Conservation (phyloP, 1,140 invertebrate species). For the Papilio polytes region DNA sequence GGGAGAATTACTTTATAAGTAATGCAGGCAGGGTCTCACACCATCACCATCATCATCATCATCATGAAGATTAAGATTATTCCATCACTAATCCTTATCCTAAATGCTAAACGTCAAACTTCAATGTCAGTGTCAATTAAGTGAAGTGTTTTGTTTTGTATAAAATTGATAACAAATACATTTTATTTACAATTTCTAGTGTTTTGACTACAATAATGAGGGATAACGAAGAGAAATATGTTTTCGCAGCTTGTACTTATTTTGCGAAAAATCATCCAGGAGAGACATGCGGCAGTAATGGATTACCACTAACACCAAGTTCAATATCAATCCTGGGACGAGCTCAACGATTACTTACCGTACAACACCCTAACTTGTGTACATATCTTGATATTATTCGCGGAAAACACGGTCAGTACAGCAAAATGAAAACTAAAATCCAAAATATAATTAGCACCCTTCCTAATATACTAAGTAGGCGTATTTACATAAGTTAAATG, state of each 20-base stretch:
- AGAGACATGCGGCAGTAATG: constrained; percentile 97
- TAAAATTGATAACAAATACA: background rate
- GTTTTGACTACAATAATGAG: constrained; percentile 46
- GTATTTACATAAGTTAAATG: background rate
- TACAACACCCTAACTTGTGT: constrained; percentile 93
- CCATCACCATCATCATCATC: no score
- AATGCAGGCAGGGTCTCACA: no score
- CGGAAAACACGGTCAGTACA: constrained; percentile 94
- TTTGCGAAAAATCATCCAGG: constrained; percentile 95
- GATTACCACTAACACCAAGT: constrained; percentile 97
- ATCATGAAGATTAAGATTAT: no score
- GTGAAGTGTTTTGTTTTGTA: background rate
- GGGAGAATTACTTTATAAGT: no score
- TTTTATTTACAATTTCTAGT: background rate
- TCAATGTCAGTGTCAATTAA: background rate
- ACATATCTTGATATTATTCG: constrained; percentile 95
- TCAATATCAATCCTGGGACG: constrained; percentile 96
- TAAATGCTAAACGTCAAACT: background rate
- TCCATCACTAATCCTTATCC: no score
- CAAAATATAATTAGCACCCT: background rate
- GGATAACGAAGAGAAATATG: constrained; percentile 63
- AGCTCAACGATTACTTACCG: constrained; percentile 92
- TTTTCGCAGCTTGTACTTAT: constrained; percentile 94
- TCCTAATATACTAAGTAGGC: background rate
- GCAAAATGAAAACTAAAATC: background rate